A percentile compares a stretch with the other conserved stretches of the same genome.
phyloP scores from a whole-genome alignment of 2,797 vertebrate genomes.

The Melanotaenia nigrans region DNA sequence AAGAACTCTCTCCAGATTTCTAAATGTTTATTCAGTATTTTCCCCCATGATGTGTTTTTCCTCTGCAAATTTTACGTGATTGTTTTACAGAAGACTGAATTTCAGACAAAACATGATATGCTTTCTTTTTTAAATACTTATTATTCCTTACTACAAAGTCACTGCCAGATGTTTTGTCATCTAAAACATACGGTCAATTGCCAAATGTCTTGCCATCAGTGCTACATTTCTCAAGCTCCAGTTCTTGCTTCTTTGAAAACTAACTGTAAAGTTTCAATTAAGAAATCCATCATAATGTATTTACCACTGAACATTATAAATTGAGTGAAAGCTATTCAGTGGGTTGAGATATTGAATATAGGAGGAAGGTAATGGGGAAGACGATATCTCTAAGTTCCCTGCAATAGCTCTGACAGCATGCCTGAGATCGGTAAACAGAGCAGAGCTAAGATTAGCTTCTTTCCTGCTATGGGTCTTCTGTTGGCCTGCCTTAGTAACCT shows the following conservation, averaged over 20 bases:
- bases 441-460: conserved; percentile 61
- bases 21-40: not conserved
- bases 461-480: conserved; percentile 32
- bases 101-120: conserved; percentile 6
- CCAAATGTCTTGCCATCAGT: conserved; percentile 16
- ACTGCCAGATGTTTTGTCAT: conserved; percentile 20
- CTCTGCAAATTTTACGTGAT: not conserved
- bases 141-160: conserved; percentile 3
- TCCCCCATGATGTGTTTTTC: not conserved
- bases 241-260: conserved; percentile 1
- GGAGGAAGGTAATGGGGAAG: conserved; percentile 19
- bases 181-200: not conserved
- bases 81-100: not conserved
- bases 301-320: not conserved
- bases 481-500: conserved; percentile 37
- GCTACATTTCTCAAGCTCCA: not conserved
- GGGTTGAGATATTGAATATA: conserved; percentile 3
- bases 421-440: conserved; percentile 30
- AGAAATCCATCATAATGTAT: not conserved
- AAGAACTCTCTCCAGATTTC: conserved; percentile 2
- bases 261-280: conserved; percentile 6
- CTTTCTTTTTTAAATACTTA: not conserved
- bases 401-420: conserved; percentile 16
- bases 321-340: conserved; percentile 9
- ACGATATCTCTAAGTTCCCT: conserved; percentile 18